Conservation (phyloP, 2,797 vertebrate genomes). For the Hypotaenidia okinawae region DNA sequence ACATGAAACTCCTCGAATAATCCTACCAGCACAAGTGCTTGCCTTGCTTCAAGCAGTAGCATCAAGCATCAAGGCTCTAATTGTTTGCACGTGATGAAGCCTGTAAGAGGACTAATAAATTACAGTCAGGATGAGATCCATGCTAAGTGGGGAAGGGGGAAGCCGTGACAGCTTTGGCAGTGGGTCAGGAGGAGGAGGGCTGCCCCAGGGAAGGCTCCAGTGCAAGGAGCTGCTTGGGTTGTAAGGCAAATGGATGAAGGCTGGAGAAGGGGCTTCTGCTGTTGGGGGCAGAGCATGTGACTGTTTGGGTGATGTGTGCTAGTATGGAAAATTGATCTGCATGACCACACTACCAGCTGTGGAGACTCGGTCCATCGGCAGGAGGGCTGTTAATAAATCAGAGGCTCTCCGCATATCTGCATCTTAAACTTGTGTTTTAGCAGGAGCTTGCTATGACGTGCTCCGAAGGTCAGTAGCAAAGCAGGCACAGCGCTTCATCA, state of each 20-base stretch:
- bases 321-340: not conserved
- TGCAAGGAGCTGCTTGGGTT: not conserved
- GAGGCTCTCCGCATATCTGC: not conserved
- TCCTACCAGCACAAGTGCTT: accelerated
- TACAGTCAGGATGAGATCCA: not conserved
- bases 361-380: not conserved
- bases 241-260: not conserved
- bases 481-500: accelerated
- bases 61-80: not conserved
- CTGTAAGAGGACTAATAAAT: not conserved
- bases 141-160: not conserved
- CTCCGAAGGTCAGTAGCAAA: not conserved
- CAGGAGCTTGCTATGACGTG: not conserved
- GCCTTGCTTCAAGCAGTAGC: accelerated
- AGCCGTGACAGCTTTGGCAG: not conserved
- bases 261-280: not conserved
- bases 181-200: not conserved
- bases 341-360: not conserved
- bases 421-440: not conserved
- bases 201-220: not conserved
- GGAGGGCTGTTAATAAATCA: not conserved
- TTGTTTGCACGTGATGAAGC: not conserved
- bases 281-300: not conserved
- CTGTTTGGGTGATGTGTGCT: not conserved
- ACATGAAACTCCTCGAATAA: accelerated